Conservation (phyloP, 2,113 vertebrate genomes). For the Aptenodytes forsteri region DNA sequence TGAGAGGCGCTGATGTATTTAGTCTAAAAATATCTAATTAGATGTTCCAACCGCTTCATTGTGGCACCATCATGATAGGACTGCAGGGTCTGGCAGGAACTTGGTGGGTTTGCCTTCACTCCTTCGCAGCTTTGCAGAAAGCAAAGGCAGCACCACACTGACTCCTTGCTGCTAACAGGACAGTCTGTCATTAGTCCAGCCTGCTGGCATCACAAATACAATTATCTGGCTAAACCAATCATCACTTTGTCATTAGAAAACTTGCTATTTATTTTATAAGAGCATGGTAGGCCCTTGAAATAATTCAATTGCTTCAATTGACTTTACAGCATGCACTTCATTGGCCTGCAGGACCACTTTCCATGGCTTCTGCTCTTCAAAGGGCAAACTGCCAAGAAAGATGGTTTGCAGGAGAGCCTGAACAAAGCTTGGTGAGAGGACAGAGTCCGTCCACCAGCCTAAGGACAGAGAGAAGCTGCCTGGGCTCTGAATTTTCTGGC, state of each 20-base stretch:
- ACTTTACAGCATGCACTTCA: background rate
- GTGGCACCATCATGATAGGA: background rate
- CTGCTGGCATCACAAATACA: background rate
- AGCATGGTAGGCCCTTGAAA: background rate
- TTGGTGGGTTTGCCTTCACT: background rate
- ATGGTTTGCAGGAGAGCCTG: background rate
- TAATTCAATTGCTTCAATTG: background rate
- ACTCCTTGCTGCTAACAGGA: background rate
- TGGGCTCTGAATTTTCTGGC: background rate
- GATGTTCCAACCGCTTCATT: background rate
- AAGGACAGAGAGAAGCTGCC: background rate
- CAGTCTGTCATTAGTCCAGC: background rate
- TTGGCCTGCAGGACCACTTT: background rate
- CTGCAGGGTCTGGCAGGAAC: background rate
- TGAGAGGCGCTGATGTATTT: background rate
- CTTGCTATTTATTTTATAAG: slow-evolving; percentile 29
- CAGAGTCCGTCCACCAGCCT: background rate
- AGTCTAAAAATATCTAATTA: background rate
- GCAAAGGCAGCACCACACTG: background rate
- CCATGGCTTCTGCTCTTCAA: background rate
- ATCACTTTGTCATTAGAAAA: background rate
- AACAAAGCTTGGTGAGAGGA: background rate
- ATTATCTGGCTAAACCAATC: background rate
- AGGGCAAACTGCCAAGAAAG: slow-evolving; percentile 8
- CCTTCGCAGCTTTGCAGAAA: background rate